These are phyloP conservation scores for Lutraria rhynchaena DNA, from an alignment of 1,140 invertebrate genomes.

Conservation along the genomic window DNA sequence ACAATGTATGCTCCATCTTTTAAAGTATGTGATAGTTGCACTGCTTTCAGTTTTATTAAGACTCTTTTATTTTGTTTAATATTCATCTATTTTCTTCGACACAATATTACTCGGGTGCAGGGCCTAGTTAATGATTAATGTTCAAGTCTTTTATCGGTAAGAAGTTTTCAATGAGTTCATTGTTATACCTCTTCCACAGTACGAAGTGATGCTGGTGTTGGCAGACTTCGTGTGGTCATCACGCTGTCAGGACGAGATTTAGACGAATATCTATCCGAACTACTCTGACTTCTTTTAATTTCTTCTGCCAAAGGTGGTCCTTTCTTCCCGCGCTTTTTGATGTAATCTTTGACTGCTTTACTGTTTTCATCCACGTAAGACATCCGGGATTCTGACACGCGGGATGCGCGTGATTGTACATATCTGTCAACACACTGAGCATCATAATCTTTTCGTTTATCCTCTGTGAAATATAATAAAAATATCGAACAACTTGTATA, in stretches of 20 bases:
- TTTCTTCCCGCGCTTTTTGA: slow-evolving; percentile 60
- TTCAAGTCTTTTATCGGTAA: no score
- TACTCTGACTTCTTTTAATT: slow-evolving; percentile 59
- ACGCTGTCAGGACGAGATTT: slow-evolving; percentile 59
- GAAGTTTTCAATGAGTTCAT: no score
- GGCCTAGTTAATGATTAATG: no score
- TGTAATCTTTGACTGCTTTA: slow-evolving; percentile 58
- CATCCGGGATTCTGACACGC: slow-evolving; percentile 57
- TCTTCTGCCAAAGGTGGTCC: slow-evolving; percentile 47
- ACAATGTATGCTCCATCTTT: no score
- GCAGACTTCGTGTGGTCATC: slow-evolving; percentile 67
- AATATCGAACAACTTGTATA: no score
- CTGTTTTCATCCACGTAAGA: slow-evolving; percentile 62
- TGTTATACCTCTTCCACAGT: slow-evolving; percentile 67
- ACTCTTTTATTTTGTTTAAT: no score
- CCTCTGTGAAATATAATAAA: no score
- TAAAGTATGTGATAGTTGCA: no score
- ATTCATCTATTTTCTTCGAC: no score
- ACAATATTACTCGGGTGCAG: no score
- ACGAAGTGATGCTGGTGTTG: slow-evolving; percentile 59
- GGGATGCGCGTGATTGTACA: slow-evolving; percentile 52
- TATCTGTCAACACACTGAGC: slow-evolving; percentile 59
- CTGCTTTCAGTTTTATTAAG: no score
- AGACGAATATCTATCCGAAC: slow-evolving; percentile 58
- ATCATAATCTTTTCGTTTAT: slow-evolving; percentile 58